A percentile compares a stretch with the other conserved stretches of the same genome.
These are phyloP conservation scores for Brachionus asplanchnoidis DNA, from an alignment of 1,140 invertebrate genomes.

Conservation along the genomic window DNA sequence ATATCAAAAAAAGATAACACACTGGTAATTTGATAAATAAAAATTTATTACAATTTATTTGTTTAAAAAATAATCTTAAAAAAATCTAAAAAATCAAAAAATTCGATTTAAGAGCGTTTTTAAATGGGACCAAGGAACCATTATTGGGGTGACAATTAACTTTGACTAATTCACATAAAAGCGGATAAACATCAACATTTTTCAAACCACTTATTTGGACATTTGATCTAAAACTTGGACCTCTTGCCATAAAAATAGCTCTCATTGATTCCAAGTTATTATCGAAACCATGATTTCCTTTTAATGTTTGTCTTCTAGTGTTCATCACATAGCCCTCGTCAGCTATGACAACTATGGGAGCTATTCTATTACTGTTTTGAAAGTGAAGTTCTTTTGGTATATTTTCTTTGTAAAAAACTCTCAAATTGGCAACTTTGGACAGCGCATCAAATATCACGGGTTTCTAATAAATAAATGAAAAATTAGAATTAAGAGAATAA, in stretches of 20 bases:
- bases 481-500: background rate
- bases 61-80: background rate
- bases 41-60: background rate
- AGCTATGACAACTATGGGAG: conserved; percentile 25
- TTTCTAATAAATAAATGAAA: conserved; percentile 53
- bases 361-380: conserved; percentile 18
- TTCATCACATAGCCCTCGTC: conserved; percentile 24
- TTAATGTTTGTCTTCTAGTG: conserved; percentile 46
- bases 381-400: conserved; percentile 62
- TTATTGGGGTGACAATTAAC: background rate
- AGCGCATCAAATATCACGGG: conserved; percentile 61
- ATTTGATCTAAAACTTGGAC: conserved; percentile 5
- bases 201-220: background rate
- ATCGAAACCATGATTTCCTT: conserved; percentile 60
- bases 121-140: background rate
- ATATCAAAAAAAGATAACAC: too few relatives aligned
- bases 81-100: background rate
- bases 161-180: background rate
- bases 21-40: background rate
- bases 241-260: conserved; percentile 48
- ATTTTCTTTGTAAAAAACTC: conserved; percentile 62
- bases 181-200: conserved; percentile 26
- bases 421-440: conserved; percentile 57
- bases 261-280: conserved; percentile 60
- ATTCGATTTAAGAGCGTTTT: background rate